Evolutionary conservation across 2,888 invertebrate species (phyloP), one percentile per base, ranked within the genome.

Genomic region (Punctoribates punctum): DNA sequence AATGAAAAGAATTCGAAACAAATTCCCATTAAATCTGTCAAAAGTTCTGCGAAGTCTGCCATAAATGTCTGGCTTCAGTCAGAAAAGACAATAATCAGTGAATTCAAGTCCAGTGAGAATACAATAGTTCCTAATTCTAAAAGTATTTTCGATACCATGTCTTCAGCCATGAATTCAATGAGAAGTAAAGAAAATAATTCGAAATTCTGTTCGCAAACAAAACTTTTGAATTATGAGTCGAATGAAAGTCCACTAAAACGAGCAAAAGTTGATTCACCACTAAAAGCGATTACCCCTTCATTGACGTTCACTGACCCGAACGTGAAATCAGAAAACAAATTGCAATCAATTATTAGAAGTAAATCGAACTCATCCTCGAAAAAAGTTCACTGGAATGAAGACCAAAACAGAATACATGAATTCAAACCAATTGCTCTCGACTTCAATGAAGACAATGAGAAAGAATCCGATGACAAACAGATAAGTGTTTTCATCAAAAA

Each of bases 301-400:
- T 6, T 6, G 11, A n/a, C 25, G 11, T 6, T 5, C 20, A 25
- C 13, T 13, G n/a, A 17, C 17, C 27, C 27, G 27, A 27, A 27
- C 4, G 3, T 6, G 23, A 34, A 4, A n/a, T n/a, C 9, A 9
- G 29, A 11, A 34, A 65, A 65, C 13, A 70, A 70, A 23, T 20
- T 46, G 23, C 70, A 67, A n/a, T 17, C 38, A 67, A 67, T 67
- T 67, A 67, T 70, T 25, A 70, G 20, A 65, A 65, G 11, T 17
- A 65, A 38, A 9, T 70, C 42, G 0, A 34, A 42, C 1, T 23
- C 42, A 4, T 70, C 70, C 4, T 1, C 20, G 2, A 70, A 70
- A 42, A 70, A 46, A 42, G 70, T 70, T 70, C 70, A 70, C 1
- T 70, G 42, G 70, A 70, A 46, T 70, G 70, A 70, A 38, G 38